phyloP scores from a whole-genome alignment of 2,888 invertebrate genomes.

The Andrena camellia region DNA sequence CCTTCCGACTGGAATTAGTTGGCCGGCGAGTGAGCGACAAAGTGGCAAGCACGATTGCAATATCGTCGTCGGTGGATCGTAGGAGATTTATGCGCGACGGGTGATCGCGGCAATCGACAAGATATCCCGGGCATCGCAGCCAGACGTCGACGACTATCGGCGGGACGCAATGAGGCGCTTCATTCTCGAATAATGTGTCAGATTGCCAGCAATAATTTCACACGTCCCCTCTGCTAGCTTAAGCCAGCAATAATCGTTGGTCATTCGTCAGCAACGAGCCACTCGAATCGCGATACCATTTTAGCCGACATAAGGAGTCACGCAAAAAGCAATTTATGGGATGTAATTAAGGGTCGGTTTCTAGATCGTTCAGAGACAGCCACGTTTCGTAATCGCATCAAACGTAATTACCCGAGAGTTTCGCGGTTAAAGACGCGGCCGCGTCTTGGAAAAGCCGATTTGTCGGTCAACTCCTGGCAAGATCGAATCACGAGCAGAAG shows the following conservation, averaged over 20 bases:
- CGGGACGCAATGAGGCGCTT: slow-evolving; percentile 52
- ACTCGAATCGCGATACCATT: slow-evolving; percentile 11
- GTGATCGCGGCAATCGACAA: slow-evolving; percentile 38
- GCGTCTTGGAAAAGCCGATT: slow-evolving; percentile 60
- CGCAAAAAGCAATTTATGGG: background rate
- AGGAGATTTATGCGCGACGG: slow-evolving; percentile 39
- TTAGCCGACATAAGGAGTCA: background rate
- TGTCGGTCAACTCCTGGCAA: slow-evolving; percentile 45
- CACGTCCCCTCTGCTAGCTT: slow-evolving; percentile 36
- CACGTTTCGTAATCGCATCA: slow-evolving; percentile 45
- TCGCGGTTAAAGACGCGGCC: slow-evolving; percentile 26
- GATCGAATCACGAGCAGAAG: slow-evolving; percentile 48
- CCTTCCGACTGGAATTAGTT: slow-evolving; percentile 42
- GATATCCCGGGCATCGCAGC: slow-evolving; percentile 33
- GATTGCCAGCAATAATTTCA: slow-evolving; percentile 65
- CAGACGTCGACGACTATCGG: slow-evolving; percentile 48
- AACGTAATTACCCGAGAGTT: slow-evolving; percentile 46
- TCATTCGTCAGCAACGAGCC: slow-evolving; percentile 61
- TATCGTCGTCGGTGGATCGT: background rate
- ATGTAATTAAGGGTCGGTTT: slow-evolving; percentile 33
- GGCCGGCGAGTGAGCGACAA: slow-evolving; percentile 12
- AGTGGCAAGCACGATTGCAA: background rate
- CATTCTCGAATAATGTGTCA: slow-evolving; percentile 72
- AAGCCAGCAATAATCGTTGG: slow-evolving; percentile 64
- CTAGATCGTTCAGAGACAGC: background rate